Evolutionary conservation across 37 sponge, comb jelly and placozoan genomes (phyloP).

Genomic region (Spongilla lacustris): DNA sequence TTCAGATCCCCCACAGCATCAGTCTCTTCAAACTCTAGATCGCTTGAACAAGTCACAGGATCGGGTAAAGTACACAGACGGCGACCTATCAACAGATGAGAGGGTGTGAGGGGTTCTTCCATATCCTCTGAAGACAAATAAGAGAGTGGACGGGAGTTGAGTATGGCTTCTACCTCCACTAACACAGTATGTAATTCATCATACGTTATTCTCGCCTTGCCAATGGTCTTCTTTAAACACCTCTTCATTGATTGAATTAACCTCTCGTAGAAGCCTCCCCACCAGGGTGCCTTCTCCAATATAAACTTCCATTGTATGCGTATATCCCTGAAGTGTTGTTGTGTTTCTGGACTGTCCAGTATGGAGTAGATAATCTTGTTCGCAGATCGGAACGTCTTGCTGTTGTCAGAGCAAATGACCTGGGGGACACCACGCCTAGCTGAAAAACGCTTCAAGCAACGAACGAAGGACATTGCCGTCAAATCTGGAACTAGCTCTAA

Average conservation of each 20-base stretch:
- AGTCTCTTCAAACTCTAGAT: background rate
- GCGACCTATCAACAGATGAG: conserved; percentile 32
- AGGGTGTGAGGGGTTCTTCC: conserved; percentile 52
- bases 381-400: conserved; percentile 25
- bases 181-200: conserved; percentile 46
- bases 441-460: conserved; percentile 24
- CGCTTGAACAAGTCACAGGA: background rate
- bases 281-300: conserved; percentile 40
- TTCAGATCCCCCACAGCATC: conserved; percentile 5
- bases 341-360: background rate
- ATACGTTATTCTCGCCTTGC: conserved; percentile 20
- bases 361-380: background rate
- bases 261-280: conserved; percentile 28
- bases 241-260: conserved; percentile 29
- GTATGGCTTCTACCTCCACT: conserved; percentile 33
- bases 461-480: conserved; percentile 18
- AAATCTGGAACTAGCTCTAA: conserved; percentile 33
- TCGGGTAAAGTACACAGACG: conserved; percentile 23
- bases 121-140: conserved; percentile 44
- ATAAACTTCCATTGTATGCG: conserved; percentile 36
- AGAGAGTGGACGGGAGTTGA: conserved; percentile 48
- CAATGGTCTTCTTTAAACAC: conserved; percentile 27
- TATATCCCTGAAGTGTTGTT: conserved; percentile 16
- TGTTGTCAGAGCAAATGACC: conserved; percentile 30
- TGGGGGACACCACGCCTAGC: conserved; percentile 12